These are phyloP conservation scores for Callinectes sapidus DNA, from an alignment of 2,888 invertebrate species.

Conservation along the genomic window DNA sequence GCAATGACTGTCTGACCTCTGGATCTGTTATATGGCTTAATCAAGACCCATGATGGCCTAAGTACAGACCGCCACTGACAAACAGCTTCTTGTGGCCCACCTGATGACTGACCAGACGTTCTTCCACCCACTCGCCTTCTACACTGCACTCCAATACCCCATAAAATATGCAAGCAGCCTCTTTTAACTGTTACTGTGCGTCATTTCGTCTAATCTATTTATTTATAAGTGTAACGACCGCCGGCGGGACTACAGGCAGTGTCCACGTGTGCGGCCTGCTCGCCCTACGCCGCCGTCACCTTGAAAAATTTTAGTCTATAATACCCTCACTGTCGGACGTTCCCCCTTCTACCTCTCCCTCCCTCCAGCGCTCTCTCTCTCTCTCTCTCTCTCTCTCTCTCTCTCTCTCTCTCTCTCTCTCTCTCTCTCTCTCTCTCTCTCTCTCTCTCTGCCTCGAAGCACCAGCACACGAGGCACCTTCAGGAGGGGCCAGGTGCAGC, in stretches of 20 bases:
- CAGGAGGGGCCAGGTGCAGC: not conserved
- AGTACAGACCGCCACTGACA: constrained; percentile 12
- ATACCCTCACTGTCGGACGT: not conserved
- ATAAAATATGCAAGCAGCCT: not conserved
- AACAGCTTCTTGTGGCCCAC: not conserved
- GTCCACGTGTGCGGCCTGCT: not conserved
- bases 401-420: not conserved
- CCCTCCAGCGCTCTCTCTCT: not conserved
- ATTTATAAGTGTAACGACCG: not conserved
- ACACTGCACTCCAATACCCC: not conserved
- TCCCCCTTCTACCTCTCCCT: not conserved
- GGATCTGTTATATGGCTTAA: constrained; percentile 23
- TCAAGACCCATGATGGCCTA: not conserved
- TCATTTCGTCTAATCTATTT: not conserved
- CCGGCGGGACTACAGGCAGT: not conserved
- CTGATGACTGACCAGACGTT: not conserved
- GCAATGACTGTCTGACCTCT: not conserved
- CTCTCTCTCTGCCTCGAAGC: not conserved
- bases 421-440: not conserved
- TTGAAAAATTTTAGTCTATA: not conserved
- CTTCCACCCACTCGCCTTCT: not conserved
- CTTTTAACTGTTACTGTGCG: not conserved
- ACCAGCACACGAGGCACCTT: not conserved
- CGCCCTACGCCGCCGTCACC: not conserved
- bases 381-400: not conserved